Conservation (phyloP, 2,888 invertebrate genomes). For the Rhabditoides inermis region DNA sequence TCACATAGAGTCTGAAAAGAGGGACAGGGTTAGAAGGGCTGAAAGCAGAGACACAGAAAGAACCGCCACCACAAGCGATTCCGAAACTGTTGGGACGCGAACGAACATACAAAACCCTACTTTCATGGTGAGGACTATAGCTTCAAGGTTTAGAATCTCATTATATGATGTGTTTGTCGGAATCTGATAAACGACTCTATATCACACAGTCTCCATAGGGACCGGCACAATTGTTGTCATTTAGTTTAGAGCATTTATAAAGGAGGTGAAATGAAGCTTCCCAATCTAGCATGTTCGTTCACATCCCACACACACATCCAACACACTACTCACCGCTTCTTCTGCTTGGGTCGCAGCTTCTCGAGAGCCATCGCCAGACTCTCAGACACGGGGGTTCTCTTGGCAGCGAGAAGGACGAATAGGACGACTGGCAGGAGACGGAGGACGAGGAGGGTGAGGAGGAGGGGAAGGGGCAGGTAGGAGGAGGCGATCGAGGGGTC, state of each 20-base stretch:
- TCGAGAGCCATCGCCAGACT: conserved; percentile 30
- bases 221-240: too few species aligned
- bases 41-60: too few species aligned
- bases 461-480: conserved; percentile 33
- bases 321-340: not conserved
- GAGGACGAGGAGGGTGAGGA: conserved; percentile 30
- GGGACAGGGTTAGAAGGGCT: too few species aligned
- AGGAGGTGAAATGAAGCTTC: conserved; percentile 15
- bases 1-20: conserved; percentile 29
- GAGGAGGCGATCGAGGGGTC: conserved; percentile 41
- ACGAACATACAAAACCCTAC: too few species aligned
- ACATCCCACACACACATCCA: not conserved
- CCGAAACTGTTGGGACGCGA: too few species aligned
- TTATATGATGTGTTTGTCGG: too few species aligned
- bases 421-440: conserved; percentile 33
- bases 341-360: conserved; percentile 14
- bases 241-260: too few species aligned
- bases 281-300: conserved; percentile 10
- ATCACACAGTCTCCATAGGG: too few species aligned
- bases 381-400: conserved; percentile 34
- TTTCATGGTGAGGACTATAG: too few species aligned
- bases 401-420: conserved; percentile 25
- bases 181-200: too few species aligned
- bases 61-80: too few species aligned
- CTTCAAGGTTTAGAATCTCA: too few species aligned